Base-by-base conservation (phyloP, 1,140 invertebrate species). In the Papilio polyxenes region DNA sequence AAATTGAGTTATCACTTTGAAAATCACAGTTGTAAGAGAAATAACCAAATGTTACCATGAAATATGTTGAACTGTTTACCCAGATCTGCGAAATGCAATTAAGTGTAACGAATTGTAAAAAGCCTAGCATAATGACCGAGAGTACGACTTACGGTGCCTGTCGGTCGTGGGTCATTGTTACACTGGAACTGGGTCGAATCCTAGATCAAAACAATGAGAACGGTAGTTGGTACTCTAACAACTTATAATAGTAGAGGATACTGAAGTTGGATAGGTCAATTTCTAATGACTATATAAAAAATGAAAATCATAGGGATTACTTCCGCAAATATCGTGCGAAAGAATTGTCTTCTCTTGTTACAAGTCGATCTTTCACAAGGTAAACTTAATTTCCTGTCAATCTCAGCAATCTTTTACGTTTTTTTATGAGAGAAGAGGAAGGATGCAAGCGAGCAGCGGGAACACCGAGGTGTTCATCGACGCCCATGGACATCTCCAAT, bases 151-250 rank as follows among this genome's bases (percentile, higher is more conserved):
- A 72, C 65, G 56, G 17, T 72, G 65, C 37, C 65, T 40, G 65
- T 72, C 65, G 31, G 65, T 72, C 31, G 65, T 72, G 65, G 65
- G 65, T 72, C 65, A 72, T 72, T 72, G 65, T 72, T 72, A 72
- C 65, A 72, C 5, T 72, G 65, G 31, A 72, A 72, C 65, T 72
- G 23, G 65, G 65, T 72, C 65, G 65, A 72, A 72, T 72, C 65
- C 65, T 72, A 72, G 65, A 37, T 72, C 62, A 65, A 40, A 72
- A 72, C 65, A 72, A 40, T 72, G 65, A 72, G 65, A 37, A 72
- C 65, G 65, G 65, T 72, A 72, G 65, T 72, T 72, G 10, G 65
- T 37, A 37, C 59, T 23, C 65, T 59, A 59, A 59, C 56, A 59
- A 59, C n/a, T 59, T 59, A 20, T 6, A 59, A 8, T 20, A 59